Conservation (phyloP, 2,113 vertebrate species). For the Petaurus breviceps region DNA sequence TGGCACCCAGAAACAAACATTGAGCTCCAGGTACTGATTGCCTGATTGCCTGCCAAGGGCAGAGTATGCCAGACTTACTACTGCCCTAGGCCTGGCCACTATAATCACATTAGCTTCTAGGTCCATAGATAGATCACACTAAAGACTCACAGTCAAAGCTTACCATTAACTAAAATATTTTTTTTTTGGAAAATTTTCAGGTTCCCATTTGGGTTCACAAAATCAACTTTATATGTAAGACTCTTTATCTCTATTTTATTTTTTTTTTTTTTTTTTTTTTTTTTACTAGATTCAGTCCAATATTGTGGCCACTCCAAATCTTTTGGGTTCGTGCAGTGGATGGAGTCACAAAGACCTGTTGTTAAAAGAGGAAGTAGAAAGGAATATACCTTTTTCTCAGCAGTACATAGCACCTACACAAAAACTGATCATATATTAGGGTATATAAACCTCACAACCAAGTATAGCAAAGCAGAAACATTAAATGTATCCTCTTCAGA, state of each 20-base stretch:
- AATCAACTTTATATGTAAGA: background rate
- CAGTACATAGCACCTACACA: background rate
- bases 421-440: background rate
- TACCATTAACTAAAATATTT: background rate
- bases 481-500: background rate
- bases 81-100: background rate
- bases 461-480: background rate
- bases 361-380: background rate
- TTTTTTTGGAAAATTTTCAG: background rate
- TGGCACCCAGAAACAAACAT: background rate
- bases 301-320: background rate
- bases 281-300: background rate
- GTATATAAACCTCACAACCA: background rate
- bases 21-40: background rate
- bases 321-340: background rate
- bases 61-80: background rate
- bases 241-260: too few relatives aligned
- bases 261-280: too few relatives aligned
- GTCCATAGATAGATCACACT: background rate
- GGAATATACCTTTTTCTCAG: background rate
- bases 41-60: background rate
- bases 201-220: background rate
- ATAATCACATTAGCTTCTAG: background rate
- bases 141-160: background rate
- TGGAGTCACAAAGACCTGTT: too few relatives aligned